These are phyloP conservation scores for Ophioderma brevispina DNA, from an alignment of 35 echinoderm and acorn worm species.

Conservation along the genomic window DNA sequence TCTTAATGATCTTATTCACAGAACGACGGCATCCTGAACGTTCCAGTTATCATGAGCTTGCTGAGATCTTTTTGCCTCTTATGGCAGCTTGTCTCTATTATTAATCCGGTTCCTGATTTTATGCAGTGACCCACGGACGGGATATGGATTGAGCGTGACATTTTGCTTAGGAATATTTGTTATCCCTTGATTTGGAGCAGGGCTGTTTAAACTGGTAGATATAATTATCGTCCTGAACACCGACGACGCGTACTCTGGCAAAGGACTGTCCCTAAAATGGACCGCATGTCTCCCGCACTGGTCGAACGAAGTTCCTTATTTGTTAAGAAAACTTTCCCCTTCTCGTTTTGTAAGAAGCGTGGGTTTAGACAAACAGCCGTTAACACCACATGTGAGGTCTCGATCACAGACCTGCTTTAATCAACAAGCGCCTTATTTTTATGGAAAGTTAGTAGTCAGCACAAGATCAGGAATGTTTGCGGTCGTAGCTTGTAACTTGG, in stretches of 20 bases:
- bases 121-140: slow-evolving; percentile 33
- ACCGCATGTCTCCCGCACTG: neutral
- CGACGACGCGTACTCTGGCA: neutral
- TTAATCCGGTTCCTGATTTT: neutral
- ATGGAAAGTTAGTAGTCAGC: neutral
- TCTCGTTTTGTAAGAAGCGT: neutral
- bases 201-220: neutral
- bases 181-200: slow-evolving; percentile 5
- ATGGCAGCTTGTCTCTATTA: neutral
- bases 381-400: neutral
- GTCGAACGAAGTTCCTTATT: neutral
- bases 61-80: neutral
- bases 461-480: slow-evolving; percentile 5
- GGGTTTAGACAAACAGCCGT: neutral
- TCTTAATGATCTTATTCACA: neutral
- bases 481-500: neutral
- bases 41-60: neutral
- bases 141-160: neutral
- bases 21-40: neutral
- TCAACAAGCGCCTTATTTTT: neutral
- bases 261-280: neutral
- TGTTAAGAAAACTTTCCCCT: neutral
- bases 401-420: neutral
- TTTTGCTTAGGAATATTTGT: slow-evolving; percentile 13
- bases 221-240: too few relatives aligned